A percentile compares a stretch with the other conserved stretches of the same genome.
These are phyloP conservation scores for Blennius ocellaris DNA, from an alignment of 2,113 vertebrate species.

Conservation along the genomic window DNA sequence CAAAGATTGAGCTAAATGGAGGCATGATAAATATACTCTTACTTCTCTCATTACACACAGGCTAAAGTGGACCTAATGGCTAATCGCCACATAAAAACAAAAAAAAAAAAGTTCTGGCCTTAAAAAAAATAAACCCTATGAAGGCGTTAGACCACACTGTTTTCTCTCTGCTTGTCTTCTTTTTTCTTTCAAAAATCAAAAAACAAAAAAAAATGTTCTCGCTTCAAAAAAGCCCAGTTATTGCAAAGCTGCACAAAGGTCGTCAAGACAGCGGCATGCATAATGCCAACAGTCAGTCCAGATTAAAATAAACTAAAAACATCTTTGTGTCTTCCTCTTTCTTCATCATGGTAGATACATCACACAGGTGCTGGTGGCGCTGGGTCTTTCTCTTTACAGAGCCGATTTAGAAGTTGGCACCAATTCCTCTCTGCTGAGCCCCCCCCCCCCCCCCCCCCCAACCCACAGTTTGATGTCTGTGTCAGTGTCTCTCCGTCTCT, in stretches of 20 bases:
- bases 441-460: conserved; percentile 30
- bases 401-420: conserved; percentile 70
- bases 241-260: conserved; percentile 55
- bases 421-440: conserved; percentile 51
- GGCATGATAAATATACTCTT: conserved; percentile 45
- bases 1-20: conserved; percentile 60
- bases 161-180: neutral
- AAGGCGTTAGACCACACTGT: neutral
- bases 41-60: conserved; percentile 30
- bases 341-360: conserved; percentile 72
- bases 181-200: neutral
- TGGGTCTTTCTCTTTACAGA: conserved; percentile 64
- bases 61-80: conserved; percentile 41
- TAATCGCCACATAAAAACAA: neutral
- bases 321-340: conserved; percentile 21
- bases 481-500: conserved; percentile 75
- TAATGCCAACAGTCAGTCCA: conserved; percentile 61
- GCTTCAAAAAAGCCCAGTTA: conserved; percentile 59
- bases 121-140: conserved; percentile 23
- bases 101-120: conserved; percentile 4
- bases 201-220: conserved; percentile 8
- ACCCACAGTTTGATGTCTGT: conserved; percentile 77
- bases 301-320: conserved; percentile 71
- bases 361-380: conserved; percentile 63
- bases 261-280: conserved; percentile 49